Evolutionary conservation across 1,140 invertebrate genomes (phyloP).

Genomic region (Pseudobourletiella spinata): DNA sequence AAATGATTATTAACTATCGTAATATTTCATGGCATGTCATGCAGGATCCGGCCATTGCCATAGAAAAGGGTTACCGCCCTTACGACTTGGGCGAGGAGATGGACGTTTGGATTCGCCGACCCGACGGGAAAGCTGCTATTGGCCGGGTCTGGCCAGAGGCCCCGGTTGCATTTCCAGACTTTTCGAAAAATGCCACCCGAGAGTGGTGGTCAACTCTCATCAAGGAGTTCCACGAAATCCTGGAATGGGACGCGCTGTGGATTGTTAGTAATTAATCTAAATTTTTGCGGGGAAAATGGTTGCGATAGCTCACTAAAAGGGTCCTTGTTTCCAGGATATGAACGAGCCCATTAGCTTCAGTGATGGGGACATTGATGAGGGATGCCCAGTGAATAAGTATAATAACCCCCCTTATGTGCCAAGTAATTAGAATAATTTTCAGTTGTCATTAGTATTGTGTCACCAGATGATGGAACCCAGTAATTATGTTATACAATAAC

Average conservation of each 20-base stretch:
- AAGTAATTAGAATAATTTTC: not conserved
- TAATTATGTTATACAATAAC: not conserved
- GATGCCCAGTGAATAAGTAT: constrained; percentile 10
- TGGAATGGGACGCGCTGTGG: constrained; percentile 31
- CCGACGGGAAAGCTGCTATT: constrained; percentile 19
- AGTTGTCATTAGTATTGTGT: no score
- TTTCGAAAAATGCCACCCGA: not conserved
- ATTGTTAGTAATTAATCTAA: constrained; percentile 16
- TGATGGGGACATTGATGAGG: constrained; percentile 38
- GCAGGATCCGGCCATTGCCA: constrained; percentile 13
- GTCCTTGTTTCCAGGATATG: constrained; percentile 43
- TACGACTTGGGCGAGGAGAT: constrained; percentile 28
- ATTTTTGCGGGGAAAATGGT: constrained; percentile 19
- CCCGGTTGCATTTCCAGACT: constrained; percentile 25
- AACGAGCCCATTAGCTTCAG: constrained; percentile 44
- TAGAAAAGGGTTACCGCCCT: constrained; percentile 19
- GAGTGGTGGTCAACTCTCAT: constrained; percentile 15
- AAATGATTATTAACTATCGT: not conserved
- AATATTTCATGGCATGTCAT: no score
- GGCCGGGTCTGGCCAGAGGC: constrained; percentile 40
- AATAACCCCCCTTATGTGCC: constrained; percentile 31
- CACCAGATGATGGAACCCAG: not conserved
- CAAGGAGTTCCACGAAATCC: constrained; percentile 23
- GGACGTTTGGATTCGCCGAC: constrained; percentile 31
- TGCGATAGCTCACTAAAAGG: constrained; percentile 42